Conservation (phyloP, 2,113 vertebrate genomes). For the Kryptolebias marmoratus region DNA sequence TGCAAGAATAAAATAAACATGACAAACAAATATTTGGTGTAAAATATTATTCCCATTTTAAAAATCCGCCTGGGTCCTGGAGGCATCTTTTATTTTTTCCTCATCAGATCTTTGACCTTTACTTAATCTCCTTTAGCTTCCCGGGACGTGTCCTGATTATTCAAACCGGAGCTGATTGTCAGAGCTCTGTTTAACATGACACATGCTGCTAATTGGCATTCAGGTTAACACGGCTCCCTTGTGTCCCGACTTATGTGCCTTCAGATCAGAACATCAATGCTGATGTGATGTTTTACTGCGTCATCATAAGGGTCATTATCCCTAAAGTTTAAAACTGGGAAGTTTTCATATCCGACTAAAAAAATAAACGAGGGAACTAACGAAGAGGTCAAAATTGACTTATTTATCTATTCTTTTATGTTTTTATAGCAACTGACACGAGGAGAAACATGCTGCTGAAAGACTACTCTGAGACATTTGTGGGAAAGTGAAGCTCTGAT, state of each 20-base stretch:
- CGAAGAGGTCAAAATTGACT: constrained; percentile 3
- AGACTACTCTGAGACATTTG: not conserved
- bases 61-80: not conserved
- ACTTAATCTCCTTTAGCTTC: constrained; percentile 7
- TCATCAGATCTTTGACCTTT: constrained; percentile 19
- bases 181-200: constrained; percentile 5
- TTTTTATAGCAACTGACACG: not conserved
- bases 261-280: constrained; percentile 7
- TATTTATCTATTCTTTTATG: not conserved
- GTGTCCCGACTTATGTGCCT: constrained; percentile 2
- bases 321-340: not conserved
- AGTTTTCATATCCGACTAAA: constrained; percentile 7
- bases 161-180: constrained; percentile 13
- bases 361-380: not conserved
- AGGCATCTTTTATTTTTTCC: too few species aligned
- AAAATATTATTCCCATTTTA: not conserved
- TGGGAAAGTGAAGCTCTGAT: not conserved
- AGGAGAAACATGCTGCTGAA: not conserved
- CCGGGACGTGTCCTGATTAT: constrained; percentile 12
- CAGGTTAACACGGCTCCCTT: constrained; percentile 21
- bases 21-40: too few species aligned
- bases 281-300: not conserved
- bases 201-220: constrained; percentile 40
- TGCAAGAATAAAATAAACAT: too few species aligned
- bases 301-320: not conserved